A percentile compares a stretch with the other conserved stretches of the same genome.
Conservation (phyloP, 1,140 invertebrate genomes). For the Rhyzopertha dominica region DNA sequence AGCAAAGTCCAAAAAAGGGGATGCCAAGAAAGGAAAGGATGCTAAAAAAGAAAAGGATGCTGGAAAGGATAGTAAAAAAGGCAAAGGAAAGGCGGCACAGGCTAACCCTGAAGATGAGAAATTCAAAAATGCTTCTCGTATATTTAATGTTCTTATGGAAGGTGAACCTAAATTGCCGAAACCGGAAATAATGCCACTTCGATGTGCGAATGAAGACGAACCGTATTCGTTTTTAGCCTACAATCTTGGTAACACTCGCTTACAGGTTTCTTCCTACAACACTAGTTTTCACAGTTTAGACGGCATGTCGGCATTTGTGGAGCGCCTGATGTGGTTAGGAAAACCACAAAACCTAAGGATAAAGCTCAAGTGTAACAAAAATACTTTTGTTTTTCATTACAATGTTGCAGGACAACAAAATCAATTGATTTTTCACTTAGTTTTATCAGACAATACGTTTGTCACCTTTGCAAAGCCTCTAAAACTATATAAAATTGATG, state of each 20-base stretch:
- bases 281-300: conserved; percentile 4
- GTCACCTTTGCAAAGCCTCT: neutral
- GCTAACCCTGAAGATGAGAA: neutral
- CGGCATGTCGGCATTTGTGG: neutral
- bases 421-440: conserved; percentile 4
- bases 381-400: neutral
- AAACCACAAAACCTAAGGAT: neutral
- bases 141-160: no score
- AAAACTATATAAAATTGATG: neutral
- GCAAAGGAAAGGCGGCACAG: neutral
- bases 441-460: neutral
- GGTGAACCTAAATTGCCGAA: no score
- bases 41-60: neutral
- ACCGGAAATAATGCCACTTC: neutral
- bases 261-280: neutral
- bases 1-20: neutral
- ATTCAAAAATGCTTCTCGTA: no score
- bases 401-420: neutral
- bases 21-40: neutral
- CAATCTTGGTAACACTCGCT: neutral
- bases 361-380: neutral
- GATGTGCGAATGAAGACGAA: neutral
- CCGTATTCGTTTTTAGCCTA: conserved; percentile 5
- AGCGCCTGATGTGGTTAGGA: neutral
- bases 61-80: neutral